A percentile compares a stretch with the other conserved stretches of the same genome.
Conservation (phyloP, 2,888 invertebrate genomes). For the Heliconius cydno region DNA sequence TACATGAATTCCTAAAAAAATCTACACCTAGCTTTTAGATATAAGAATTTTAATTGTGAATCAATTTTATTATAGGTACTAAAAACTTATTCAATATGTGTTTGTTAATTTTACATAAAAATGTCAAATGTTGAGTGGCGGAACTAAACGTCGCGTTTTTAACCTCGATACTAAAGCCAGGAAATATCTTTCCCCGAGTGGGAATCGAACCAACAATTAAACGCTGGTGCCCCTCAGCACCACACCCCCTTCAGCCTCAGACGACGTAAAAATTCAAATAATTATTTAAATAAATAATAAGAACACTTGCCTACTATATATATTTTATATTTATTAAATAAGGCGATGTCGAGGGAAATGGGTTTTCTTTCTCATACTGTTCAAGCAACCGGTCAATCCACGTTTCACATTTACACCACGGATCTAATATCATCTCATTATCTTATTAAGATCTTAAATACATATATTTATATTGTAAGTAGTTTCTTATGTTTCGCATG, state of each 20-base stretch:
- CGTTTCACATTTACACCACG: constrained; percentile 61
- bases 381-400: constrained; percentile 60
- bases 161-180: not conserved
- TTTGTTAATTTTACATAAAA: too few relatives aligned
- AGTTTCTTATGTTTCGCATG: too few relatives aligned
- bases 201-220: not conserved
- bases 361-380: constrained; percentile 44
- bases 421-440: constrained; percentile 44
- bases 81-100: too few relatives aligned
- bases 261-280: not conserved
- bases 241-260: not conserved
- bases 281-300: not conserved
- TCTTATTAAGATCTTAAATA: constrained; percentile 32
- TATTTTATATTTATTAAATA: constrained; percentile 1
- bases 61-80: too few relatives aligned
- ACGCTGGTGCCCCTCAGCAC: not conserved
- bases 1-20: too few relatives aligned
- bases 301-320: not conserved
- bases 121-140: not conserved
- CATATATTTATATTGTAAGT: not conserved
- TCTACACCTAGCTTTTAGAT: too few relatives aligned
- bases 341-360: constrained; percentile 35
- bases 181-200: not conserved
- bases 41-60: too few relatives aligned
- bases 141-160: not conserved